Conservation (phyloP, 2,888 invertebrate species). For the Sepioteuthis lessoniana region DNA sequence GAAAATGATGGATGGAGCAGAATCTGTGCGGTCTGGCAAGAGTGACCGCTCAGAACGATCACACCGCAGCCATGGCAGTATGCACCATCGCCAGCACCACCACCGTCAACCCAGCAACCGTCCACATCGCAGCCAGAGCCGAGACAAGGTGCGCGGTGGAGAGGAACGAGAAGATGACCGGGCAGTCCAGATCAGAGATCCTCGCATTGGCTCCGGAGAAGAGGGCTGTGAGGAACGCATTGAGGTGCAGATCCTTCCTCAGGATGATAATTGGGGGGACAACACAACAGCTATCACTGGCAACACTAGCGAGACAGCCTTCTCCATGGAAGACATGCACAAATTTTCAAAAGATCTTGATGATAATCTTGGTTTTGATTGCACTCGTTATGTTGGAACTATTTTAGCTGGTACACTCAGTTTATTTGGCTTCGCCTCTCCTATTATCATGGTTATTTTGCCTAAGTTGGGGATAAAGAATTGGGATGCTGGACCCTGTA, state of each 20-base stretch:
- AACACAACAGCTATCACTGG: conserved; percentile 97
- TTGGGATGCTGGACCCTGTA: conserved; percentile 66
- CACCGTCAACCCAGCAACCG: conserved; percentile 49
- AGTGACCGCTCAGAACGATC: conserved; percentile 88
- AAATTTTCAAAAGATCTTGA: conserved; percentile 72
- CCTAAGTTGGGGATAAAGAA: conserved; percentile 85
- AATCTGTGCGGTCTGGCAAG: conserved; percentile 88
- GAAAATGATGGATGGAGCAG: conserved; percentile 81
- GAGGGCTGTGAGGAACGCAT: conserved; percentile 77
- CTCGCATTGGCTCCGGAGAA: conserved; percentile 64
- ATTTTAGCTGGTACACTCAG: conserved; percentile 86
- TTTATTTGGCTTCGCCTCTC: conserved; percentile 90
- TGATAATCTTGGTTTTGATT: conserved; percentile 69
- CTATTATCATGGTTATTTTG: conserved; percentile 93
- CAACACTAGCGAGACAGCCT: conserved; percentile 95
- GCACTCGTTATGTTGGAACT: conserved; percentile 83
- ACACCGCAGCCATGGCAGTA: conserved; percentile 71
- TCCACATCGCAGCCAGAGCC: conserved; percentile 56
- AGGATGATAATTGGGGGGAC: conserved; percentile 99
- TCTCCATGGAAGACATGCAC: conserved; percentile 87
- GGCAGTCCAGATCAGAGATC: conserved; percentile 69
- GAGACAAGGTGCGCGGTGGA: conserved; percentile 55
- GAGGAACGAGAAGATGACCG: conserved; percentile 65
- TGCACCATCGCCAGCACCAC: conserved; percentile 59
- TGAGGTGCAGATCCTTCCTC: conserved; percentile 94